Base-by-base conservation (phyloP, 2,797 vertebrate genomes). In the Pelobates cultripes region DNA sequence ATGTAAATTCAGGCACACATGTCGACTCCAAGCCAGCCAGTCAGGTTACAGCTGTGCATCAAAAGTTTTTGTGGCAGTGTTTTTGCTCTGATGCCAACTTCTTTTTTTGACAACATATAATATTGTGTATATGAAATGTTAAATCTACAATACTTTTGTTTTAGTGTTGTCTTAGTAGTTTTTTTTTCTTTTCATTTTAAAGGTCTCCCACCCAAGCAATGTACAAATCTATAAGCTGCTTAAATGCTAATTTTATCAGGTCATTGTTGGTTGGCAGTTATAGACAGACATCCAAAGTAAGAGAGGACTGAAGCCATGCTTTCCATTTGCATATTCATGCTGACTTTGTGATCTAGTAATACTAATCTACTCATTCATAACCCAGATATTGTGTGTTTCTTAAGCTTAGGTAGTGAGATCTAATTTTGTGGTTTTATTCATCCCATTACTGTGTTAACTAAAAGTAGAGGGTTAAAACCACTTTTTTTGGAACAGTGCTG, bases 321-420 rank as follows among this genome's bases (percentile, higher is more conserved):
- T 13, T 44, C 41, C 13, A 44, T 70, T 44, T 70, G 13, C 7
- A 28, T 45, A 3, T 45, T 44, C 6, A 17, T 70, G 68, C 55
- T 57, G 4, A 57, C 14, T 70, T 45, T 15, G 17, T 68, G 66
- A 42, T 6, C 41, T 68, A 68, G 9, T 68, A 42, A 42, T 68
- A 68, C 66, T 68, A 68, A 68, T 68, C 4, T 13, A 42, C 10
- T 68, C 66, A 68, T 68, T 15, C 68, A 15, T 70, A 44, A 70
- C 3, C 42, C 68, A 45, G 7, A 15, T 70, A n/a, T 17, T 68
- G 12, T 57, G 55, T 15, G 14, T 15, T 15, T 57, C 13, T 3
- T 4, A 4, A 12, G 9, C 1, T 7, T 57, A 12, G 4, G 13
- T 57, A 57, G 9, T 12, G 8, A 1, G 55, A 57, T 57, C 55